Percentiles rank a stretch among this genome's conserved stretches.
phyloP scores from a whole-genome alignment of 2,797 vertebrate genomes.

The Balearica regulorum region DNA sequence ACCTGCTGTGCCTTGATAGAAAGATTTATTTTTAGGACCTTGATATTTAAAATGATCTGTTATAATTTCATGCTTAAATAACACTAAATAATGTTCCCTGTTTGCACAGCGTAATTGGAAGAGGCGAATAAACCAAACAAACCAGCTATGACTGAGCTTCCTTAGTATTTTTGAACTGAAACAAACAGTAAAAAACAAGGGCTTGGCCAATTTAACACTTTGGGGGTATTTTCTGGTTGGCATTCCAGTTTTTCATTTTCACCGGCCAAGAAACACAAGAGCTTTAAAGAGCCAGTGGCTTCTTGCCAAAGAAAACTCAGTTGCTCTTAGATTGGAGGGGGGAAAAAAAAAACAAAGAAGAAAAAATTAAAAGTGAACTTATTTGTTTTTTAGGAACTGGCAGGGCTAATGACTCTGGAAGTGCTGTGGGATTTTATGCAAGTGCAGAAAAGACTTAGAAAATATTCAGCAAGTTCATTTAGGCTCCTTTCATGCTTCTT shows the following conservation, averaged over 20 bases:
- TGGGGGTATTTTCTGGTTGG: constrained; percentile 14
- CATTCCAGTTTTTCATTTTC: constrained; percentile 16
- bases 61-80: constrained; percentile 82
- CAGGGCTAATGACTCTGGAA: constrained; percentile 38
- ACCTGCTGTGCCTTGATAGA: constrained; percentile 70
- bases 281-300: constrained; percentile 29
- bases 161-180: constrained; percentile 24
- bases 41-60: constrained; percentile 78
- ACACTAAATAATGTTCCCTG: constrained; percentile 74
- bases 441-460: constrained; percentile 26
- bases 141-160: constrained; percentile 50
- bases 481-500: constrained; percentile 39
- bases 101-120: constrained; percentile 76
- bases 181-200: constrained; percentile 22
- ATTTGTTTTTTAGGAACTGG: constrained; percentile 26
- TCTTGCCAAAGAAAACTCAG: constrained; percentile 45
- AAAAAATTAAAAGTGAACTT: neutral
- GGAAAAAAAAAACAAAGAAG: neutral
- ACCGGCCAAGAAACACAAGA: constrained; percentile 14
- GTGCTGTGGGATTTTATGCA: constrained; percentile 15
- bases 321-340: neutral
- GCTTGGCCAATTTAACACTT: constrained; percentile 32
- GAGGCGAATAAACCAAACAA: constrained; percentile 69
- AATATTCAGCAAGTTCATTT: constrained; percentile 50
- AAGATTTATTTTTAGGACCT: constrained; percentile 76